Evolutionary conservation across 2,888 invertebrate species (phyloP), one percentile per base, ranked within the genome.

Genomic region (Tineola bisselliella): DNA sequence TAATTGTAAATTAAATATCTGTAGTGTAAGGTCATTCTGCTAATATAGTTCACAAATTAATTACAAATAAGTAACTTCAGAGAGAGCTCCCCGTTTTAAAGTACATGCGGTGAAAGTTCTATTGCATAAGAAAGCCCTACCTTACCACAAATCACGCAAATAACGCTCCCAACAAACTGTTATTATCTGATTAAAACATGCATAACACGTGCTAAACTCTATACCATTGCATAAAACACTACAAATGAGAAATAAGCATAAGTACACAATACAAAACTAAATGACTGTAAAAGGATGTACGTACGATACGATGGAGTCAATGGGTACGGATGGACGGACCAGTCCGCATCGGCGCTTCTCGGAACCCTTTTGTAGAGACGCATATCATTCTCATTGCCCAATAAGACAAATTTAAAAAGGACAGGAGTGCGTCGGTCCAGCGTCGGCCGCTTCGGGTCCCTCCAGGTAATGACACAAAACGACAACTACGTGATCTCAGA

Each of bases 251-350:
- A 48, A n/a, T 15, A 48, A 48, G 48, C 17, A 13, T 13, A n/a
- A n/a, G n/a, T n/a, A n/a, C n/a, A 48, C 25, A 54, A 54, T n/a
- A 54, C 1, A 25, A 44, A 5, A 15, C 8, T 68, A 75, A 75
- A 75, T 74, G 72, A 67, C 71, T 75, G 68, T 74, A 75, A 73
- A 78, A 74, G 75, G 78, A 75, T 73, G 68, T 70, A 64, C 63
- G n/a, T n/a, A 52, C 71, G 75, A 76, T 84, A 81, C 79, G 84
- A 81, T 79, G 84, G 84, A 84, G 75, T 84, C 82, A 84, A 81
- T 79, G 76, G 74, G 74, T 25, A 73, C 54, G 44, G 62, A 54
- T 57, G 62, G 61, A 61, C 61, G 61, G 69, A 73, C 76, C 69
- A 68, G 75, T 73, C 70, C 68, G 71, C 77, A 74, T 79, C 77